Percentiles rank a stretch among this genome's conserved stretches.
These are phyloP conservation scores for Fabriciana adippe DNA, from an alignment of 2,888 invertebrate genomes.

Conservation along the genomic window DNA sequence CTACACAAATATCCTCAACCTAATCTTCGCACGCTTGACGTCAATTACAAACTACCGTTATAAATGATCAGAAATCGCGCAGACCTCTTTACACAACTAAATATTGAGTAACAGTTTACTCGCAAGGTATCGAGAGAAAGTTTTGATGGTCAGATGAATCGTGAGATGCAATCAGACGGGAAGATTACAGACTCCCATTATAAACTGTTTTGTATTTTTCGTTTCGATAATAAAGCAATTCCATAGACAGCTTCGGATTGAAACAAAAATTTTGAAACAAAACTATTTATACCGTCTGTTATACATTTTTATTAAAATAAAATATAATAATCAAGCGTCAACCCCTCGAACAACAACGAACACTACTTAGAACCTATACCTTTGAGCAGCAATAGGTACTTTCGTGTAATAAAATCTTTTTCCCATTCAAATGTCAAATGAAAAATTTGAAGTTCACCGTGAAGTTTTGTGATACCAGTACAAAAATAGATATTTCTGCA, in stretches of 20 bases:
- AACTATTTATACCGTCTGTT: background rate
- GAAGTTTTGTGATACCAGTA: background rate
- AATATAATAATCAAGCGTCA: constrained; percentile 43
- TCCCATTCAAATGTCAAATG: constrained; percentile 23
- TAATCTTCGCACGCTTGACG: constrained; percentile 52
- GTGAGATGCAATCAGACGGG: constrained; percentile 64
- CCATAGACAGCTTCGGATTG: background rate
- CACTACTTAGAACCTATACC: constrained; percentile 28
- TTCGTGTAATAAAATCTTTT: constrained; percentile 23
- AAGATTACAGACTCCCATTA: constrained; percentile 54
- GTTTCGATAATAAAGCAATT: constrained; percentile 10
- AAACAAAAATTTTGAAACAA: constrained; percentile 2
- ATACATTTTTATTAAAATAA: constrained; percentile 49
- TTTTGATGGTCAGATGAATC: constrained; percentile 57
- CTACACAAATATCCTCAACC: constrained; percentile 46
- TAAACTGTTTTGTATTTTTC: constrained; percentile 29
- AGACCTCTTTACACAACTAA: constrained; percentile 63
- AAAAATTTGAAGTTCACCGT: constrained; percentile 24
- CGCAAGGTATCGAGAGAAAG: constrained; percentile 76
- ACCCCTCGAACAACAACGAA: constrained; percentile 41
- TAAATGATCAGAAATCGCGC: constrained; percentile 51
- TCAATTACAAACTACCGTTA: constrained; percentile 62
- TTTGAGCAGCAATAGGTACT: constrained; percentile 11
- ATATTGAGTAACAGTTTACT: constrained; percentile 66
- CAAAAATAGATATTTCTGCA: constrained; percentile 1